Base-by-base conservation (phyloP, 1,140 invertebrate species). In the Zelostemma sp. region DNA sequence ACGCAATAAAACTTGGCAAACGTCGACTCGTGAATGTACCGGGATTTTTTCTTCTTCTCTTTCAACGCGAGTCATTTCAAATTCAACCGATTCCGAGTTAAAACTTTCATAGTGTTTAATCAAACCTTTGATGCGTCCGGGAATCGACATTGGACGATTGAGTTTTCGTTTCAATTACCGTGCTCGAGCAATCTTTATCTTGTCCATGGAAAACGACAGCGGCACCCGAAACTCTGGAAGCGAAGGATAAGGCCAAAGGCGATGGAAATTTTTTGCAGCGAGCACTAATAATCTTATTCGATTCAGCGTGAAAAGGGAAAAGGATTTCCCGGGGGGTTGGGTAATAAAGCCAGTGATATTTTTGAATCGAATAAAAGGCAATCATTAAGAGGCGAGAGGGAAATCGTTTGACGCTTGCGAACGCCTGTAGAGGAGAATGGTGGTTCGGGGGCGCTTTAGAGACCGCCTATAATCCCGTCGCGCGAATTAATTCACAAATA, bases 401-500 rank as follows among this genome's bases (percentile, higher is more conserved):
- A 59, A 73, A 68, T 49, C 55, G 74, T 56, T 55, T 59, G 61
- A 69, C 56, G 58, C 5, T 31, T 55, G 58, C 25, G 50, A 51
- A 45, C 15, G 35, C 35, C 11, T 49, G 60, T 51, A 64, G 64
- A 57, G 41, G 65, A 45, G 54, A 46, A 61, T 53, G 35, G 58
- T 53, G 56, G 63, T 21, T 64, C 64, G 68, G 48, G 40, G 58
- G 50, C 50, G 48, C 66, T 66, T 77, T 79, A 80, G 81, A 80
- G 68, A 71, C 74, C 62, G 65, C 50, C 69, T 72, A 81, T 81
- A 79, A 81, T 83, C 75, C 74, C 73, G 79, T 79, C 67, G 77
- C 68, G 74, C 73, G 74, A 70, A 78, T 73, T 75, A 75, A 76
- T 74, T 71, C 68, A 63, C 72, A 66, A 81, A 80, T 82, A 85